Evolutionary conservation across 2,797 vertebrate species (phyloP).

Genomic region (Neopelma chrysocephalum): DNA sequence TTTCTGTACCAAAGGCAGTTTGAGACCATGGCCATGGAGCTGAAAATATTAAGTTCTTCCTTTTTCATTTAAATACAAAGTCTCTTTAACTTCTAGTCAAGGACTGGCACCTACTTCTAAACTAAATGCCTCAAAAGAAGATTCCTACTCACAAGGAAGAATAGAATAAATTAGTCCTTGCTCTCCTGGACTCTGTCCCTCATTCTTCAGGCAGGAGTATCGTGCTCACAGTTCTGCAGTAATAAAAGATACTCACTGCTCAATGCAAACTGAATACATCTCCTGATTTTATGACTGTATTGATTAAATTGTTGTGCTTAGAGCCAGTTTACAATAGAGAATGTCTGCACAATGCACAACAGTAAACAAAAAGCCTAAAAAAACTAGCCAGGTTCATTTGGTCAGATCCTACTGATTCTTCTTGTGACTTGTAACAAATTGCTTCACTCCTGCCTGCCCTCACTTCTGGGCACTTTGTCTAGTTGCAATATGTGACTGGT

Average conservation of each 20-base stretch:
- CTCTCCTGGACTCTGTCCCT: neutral
- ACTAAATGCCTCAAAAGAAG: neutral
- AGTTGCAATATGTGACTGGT: neutral
- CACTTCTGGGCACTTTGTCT: neutral
- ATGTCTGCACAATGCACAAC: neutral
- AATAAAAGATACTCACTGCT: neutral
- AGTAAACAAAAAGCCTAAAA: neutral
- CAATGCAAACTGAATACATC: neutral
- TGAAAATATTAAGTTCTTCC: neutral
- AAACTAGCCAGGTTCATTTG: neutral
- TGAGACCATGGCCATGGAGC: accelerated
- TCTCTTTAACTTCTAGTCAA: neutral
- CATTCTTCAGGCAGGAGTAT: neutral
- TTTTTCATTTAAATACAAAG: neutral
- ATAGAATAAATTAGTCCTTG: neutral
- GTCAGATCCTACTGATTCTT: neutral
- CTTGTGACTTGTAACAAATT: neutral
- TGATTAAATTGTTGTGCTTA: neutral
- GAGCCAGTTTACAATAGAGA: neutral
- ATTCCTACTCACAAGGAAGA: neutral
- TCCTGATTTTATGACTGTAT: neutral
- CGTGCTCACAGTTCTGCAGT: neutral
- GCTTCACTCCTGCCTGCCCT: neutral
- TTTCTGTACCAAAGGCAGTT: neutral
- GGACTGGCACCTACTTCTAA: neutral